Evolutionary conservation across 2,797 vertebrate species (phyloP), one percentile per base, ranked within the genome.

Genomic region (Pseudochromis fuscus): DNA sequence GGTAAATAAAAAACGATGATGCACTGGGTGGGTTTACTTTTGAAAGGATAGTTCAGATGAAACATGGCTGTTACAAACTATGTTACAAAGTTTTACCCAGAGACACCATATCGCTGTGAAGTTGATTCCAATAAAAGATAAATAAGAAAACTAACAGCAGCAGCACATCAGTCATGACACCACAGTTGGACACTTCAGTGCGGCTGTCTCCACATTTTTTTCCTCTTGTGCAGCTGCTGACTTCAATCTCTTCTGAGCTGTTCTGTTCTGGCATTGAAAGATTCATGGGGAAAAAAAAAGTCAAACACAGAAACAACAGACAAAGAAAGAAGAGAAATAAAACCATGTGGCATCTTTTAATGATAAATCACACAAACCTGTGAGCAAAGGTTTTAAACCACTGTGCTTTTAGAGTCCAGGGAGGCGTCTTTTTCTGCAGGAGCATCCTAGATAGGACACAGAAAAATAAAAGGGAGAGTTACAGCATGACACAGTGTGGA

Each of bases 341-440:
- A 19, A n/a, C 59, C 21, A 44, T 57, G 18, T 50, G n/a, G 19
- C 5, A 16, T n/a, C 3, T n/a, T 2, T 24, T 13, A 25, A 25
- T 19, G 4, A 53, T 57, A 70, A 66, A 72, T n/a, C 13, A 1
- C 25, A 71, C 81, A 67, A 68, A 90, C 86, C 84, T 88, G 33
- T 9, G 5, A 2, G 52, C 12, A 9, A 13, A 71, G 0, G 38
- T 7, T 61, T 84, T 57, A 92, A 53, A 93, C 92, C 0, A 45
- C 72, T 18, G 92, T 93, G 82, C 13, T 93, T 76, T 89, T 93
- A 55, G 85, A 37, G 56, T 90, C 83, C 8, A 1, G 21, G 23
- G 79, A 4, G 0, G 9, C 19, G 2, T 56, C 59, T 35, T 75
- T 79, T 38, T 72, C 85, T 67, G 62, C 79, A 35, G 80, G 12